Percentiles rank a stretch among this genome's conserved stretches.
Evolutionary conservation across 2,113 vertebrate genomes (phyloP).

Genomic region (Oncorhynchus keta): DNA sequence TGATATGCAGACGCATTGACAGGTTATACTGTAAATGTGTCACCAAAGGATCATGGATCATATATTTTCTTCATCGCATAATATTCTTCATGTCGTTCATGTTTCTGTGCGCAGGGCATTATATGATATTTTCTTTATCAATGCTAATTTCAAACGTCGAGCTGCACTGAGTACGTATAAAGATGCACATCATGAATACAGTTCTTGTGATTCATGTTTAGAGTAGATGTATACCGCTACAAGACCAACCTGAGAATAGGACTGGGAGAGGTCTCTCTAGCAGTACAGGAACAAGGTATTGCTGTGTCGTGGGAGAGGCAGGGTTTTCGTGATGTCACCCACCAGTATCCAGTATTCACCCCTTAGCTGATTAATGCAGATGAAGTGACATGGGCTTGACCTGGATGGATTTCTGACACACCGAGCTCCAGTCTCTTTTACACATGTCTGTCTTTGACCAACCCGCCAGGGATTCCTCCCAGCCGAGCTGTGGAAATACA

Average conservation of each 20-base stretch:
- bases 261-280: conserved; percentile 9
- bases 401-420: conserved; percentile 68
- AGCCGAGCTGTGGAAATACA: conserved; percentile 62
- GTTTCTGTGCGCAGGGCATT: not conserved
- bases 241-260: not conserved
- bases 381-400: conserved; percentile 68
- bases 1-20: too few species aligned
- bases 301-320: conserved; percentile 47
- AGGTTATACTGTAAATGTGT: too few species aligned
- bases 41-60: too few species aligned
- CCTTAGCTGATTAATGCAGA: conserved; percentile 65
- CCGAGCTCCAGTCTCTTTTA: conserved; percentile 54
- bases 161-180: too few species aligned
- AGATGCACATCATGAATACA: too few species aligned
- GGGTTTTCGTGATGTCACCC: conserved; percentile 44
- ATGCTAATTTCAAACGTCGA: not conserved
- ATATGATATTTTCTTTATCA: not conserved
- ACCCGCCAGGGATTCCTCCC: conserved; percentile 57
- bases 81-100: not conserved
- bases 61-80: too few species aligned
- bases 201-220: too few species aligned
- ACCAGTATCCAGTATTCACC: conserved; percentile 49
- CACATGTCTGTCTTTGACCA: conserved; percentile 63
- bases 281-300: conserved; percentile 56
- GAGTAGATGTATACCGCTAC: not conserved